Conservation (phyloP, 2,888 invertebrate species). For the Mesochorus sp. region DNA sequence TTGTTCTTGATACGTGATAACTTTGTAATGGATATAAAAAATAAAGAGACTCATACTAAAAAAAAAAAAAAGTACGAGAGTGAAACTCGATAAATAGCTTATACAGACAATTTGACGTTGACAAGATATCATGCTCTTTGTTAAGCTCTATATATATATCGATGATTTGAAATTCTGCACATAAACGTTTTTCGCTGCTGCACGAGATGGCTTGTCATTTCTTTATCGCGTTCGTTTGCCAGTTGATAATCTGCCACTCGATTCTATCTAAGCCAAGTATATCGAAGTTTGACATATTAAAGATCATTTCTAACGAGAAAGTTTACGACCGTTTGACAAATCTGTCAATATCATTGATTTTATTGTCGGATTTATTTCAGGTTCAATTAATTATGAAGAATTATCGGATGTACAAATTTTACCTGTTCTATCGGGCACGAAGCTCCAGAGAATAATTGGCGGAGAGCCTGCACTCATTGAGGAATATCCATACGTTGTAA, state of each 20-base stretch:
- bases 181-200: conserved; percentile 15
- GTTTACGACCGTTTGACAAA: not conserved
- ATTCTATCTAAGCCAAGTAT: conserved; percentile 28
- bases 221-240: conserved; percentile 22
- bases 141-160: conserved; percentile 46
- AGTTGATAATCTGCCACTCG: conserved; percentile 27
- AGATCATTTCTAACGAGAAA: not conserved
- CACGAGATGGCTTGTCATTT: conserved; percentile 21
- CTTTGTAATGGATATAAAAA: conserved; percentile 7
- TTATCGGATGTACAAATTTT: not conserved
- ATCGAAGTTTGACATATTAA: conserved; percentile 1
- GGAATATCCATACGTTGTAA: conserved; percentile 74
- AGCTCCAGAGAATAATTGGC: conserved; percentile 72
- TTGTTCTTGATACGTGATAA: conserved; percentile 20
- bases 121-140: conserved; percentile 22
- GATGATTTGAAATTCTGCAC: conserved; percentile 1
- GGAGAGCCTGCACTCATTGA: conserved; percentile 70
- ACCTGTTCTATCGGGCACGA: not conserved
- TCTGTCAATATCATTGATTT: not conserved
- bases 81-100: not conserved
- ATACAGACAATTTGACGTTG: not conserved
- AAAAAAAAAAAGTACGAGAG: not conserved
- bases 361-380: conserved; percentile 7
- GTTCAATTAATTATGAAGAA: not conserved
- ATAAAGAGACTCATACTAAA: not conserved